A percentile compares a stretch with the other conserved stretches of the same genome.
phyloP scores from a whole-genome alignment of 2,113 vertebrate genomes.

The Pedionomus torquatus region DNA sequence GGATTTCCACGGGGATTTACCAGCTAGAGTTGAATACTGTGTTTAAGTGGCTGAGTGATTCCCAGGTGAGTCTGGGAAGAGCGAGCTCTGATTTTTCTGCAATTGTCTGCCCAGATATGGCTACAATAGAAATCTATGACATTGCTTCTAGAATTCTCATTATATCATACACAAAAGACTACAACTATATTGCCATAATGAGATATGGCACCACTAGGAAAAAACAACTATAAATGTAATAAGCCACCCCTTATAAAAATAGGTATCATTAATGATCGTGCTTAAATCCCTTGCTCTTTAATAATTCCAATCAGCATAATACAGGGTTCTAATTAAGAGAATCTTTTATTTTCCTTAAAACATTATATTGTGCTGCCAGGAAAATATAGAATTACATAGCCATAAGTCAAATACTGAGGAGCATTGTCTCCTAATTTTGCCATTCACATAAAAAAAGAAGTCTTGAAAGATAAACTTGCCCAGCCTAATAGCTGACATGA shows the following conservation, averaged over 20 bases:
- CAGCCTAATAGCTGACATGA: background rate
- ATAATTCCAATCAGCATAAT: background rate
- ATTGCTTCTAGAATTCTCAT: background rate
- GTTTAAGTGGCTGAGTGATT: background rate
- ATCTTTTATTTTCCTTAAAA: background rate
- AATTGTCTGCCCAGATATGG: background rate
- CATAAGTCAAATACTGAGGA: background rate
- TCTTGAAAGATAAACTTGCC: background rate
- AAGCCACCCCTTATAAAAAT: background rate
- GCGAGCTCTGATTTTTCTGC: background rate
- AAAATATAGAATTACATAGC: background rate
- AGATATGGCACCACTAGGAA: background rate
- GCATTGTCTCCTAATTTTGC: background rate
- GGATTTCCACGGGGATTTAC: background rate
- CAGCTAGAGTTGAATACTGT: background rate
- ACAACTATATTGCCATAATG: background rate
- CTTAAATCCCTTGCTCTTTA: background rate
- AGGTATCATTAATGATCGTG: background rate
- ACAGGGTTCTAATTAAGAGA: background rate
- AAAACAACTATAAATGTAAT: background rate
- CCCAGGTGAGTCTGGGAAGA: background rate
- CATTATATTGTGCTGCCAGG: background rate
- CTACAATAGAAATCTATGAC: background rate
- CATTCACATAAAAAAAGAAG: background rate
- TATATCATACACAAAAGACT: background rate